Percentiles rank a stretch among this genome's conserved stretches.
These are phyloP conservation scores for Brachionus rubens DNA, from an alignment of 1,140 invertebrate genomes.

Conservation along the genomic window DNA sequence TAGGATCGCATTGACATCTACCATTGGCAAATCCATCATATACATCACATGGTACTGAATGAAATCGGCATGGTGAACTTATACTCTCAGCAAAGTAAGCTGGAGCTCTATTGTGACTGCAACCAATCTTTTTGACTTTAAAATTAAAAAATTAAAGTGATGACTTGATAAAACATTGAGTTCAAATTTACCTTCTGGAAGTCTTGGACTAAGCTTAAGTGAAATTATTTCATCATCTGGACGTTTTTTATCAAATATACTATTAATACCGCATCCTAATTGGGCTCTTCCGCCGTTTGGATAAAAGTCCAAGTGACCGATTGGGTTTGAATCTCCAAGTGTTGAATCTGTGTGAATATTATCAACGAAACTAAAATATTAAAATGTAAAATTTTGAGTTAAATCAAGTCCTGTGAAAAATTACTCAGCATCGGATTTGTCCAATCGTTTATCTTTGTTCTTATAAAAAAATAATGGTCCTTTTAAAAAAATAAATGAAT, in stretches of 20 bases:
- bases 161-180: background rate
- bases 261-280: slow-evolving; percentile 21
- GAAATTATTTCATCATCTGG: background rate
- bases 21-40: slow-evolving; percentile 11
- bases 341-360: slow-evolving; percentile 85
- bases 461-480: slow-evolving; percentile 73
- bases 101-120: slow-evolving; percentile 2
- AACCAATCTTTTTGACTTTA: slow-evolving; percentile 21
- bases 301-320: slow-evolving; percentile 64
- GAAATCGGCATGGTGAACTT: background rate
- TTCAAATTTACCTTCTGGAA: background rate
- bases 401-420: background rate
- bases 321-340: slow-evolving; percentile 50
- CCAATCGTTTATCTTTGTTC: slow-evolving; percentile 75
- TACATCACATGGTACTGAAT: slow-evolving; percentile 20
- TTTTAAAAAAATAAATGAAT: slow-evolving; percentile 4
- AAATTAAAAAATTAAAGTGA: background rate
- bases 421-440: slow-evolving; percentile 79
- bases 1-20: slow-evolving; percentile 16
- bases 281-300: slow-evolving; percentile 63
- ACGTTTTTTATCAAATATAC: background rate
- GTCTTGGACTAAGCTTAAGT: slow-evolving; percentile 1
- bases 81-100: slow-evolving; percentile 37
- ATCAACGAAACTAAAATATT: slow-evolving; percentile 69
- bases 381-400: background rate